Percentiles rank a stretch among this genome's conserved stretches.
These are phyloP conservation scores for Nibea albiflora DNA, from an alignment of 2,113 vertebrate genomes.

Conservation along the genomic window DNA sequence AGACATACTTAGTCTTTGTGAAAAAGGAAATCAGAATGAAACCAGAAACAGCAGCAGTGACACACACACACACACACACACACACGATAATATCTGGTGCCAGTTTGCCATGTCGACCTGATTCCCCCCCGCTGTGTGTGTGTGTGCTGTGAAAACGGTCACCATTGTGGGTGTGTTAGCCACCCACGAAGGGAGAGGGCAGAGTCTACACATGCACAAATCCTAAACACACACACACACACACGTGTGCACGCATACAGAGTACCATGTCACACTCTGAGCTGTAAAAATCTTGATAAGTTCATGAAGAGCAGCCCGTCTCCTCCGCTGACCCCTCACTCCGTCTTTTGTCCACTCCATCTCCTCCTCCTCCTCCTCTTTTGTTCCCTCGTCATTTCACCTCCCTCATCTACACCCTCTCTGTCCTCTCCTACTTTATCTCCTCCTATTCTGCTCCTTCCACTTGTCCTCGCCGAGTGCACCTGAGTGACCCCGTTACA, in stretches of 20 bases:
- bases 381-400: constrained; percentile 50
- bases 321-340: constrained; percentile 42
- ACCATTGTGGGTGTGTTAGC: constrained; percentile 43
- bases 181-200: neutral
- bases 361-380: constrained; percentile 41
- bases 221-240: neutral
- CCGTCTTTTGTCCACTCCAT: constrained; percentile 43
- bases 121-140: constrained; percentile 31
- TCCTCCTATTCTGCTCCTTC: constrained; percentile 48
- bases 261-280: neutral
- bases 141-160: constrained; percentile 64
- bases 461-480: constrained; percentile 62
- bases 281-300: constrained; percentile 43
- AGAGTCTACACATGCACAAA: constrained; percentile 31
- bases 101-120: constrained; percentile 62
- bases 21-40: constrained; percentile 66
- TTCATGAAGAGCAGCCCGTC: constrained; percentile 13
- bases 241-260: constrained; percentile 19
- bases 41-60: constrained; percentile 44
- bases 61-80: too few species aligned
- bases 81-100: constrained; percentile 76
- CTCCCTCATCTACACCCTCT: constrained; percentile 48
- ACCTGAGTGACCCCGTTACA: constrained; percentile 70
- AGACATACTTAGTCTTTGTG: constrained; percentile 56
- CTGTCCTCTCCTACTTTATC: constrained; percentile 52